A percentile compares a stretch with the other conserved stretches of the same genome.
phyloP scores from a whole-genome alignment of 2,797 vertebrate genomes.

The Notolabrus celidotus region DNA sequence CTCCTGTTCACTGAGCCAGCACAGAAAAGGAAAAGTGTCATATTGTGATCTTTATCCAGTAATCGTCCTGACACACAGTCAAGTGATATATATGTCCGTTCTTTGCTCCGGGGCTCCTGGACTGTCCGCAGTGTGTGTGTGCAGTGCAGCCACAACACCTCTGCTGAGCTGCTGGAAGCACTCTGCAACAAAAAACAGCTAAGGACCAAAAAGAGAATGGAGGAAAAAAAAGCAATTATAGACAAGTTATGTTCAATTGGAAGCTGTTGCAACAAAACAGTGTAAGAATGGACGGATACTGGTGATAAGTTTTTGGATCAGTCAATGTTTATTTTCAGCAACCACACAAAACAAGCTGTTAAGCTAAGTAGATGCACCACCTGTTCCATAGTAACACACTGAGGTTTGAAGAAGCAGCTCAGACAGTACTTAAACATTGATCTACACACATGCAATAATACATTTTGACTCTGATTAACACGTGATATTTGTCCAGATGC shows the following conservation, averaged over 20 bases:
- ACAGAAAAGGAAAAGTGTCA: conserved; percentile 96
- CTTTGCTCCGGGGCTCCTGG: conserved; percentile 86
- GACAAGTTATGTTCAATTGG: conserved; percentile 71
- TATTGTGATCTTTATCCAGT: conserved; percentile 99
- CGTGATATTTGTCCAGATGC: background rate
- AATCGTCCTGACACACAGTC: conserved; percentile 92
- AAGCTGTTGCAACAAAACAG: conserved; percentile 51
- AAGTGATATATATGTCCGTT: conserved; percentile 91
- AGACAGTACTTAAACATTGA: conserved; percentile 12
- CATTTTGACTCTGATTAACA: background rate
- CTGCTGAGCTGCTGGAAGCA: conserved; percentile 46
- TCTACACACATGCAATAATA: background rate
- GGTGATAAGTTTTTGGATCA: conserved; percentile 57
- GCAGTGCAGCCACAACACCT: conserved; percentile 66
- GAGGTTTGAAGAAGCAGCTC: conserved; percentile 27
- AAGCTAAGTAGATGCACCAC: conserved; percentile 43
- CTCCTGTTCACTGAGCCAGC: conserved; percentile 91
- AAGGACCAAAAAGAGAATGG: conserved; percentile 41
- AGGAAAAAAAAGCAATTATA: conserved; percentile 59
- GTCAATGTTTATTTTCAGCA: conserved; percentile 66
- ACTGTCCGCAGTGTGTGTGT: conserved; percentile 63
- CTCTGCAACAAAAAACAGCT: conserved; percentile 31
- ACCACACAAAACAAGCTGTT: conserved; percentile 51
- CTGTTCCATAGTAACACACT: conserved; percentile 39
- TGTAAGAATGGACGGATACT: conserved; percentile 48